Evolutionary conservation across 2,888 invertebrate species (phyloP), one percentile per base, ranked within the genome.

Genomic region (Trimorus sp.): DNA sequence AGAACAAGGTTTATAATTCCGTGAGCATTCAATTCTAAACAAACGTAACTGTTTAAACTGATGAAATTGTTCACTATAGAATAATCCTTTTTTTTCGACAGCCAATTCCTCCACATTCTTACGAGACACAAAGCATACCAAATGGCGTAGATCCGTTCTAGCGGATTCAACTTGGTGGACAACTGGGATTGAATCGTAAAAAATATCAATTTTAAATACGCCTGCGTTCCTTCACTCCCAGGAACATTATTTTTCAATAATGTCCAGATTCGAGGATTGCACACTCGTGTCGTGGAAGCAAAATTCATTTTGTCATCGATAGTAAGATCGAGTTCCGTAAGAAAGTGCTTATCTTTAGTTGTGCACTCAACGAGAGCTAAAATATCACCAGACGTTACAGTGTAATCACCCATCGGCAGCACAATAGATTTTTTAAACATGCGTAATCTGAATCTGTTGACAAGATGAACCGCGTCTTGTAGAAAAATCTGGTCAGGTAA

Each of bases 291-390:
- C n/a, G 84, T 84, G 6, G 87, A 82, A 48, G 26, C 58, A 54
- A 84, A 87, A 71, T 87, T 88, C 86, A 88, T 86, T 80, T 85
- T 85, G 49, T 87, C 85, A 56, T 65, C 79, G 7, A 59, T 45
- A 37, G 77, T 79, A n/a, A 83, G 69, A 49, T 84, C 82, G 15
- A 53, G 1, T 11, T 53, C 16, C 7, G 53, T 16, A 7, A 53
- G 16, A 8, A 53, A 53, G 11, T 53, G 53, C 26, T 7, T 53
- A 11, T 53, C 15, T 53, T 53, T 53, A 16, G 16, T 53, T 11
- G 16, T 16, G n/a, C 9, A 53, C 53, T 3, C 15, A 26, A 45
- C 42, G 9, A 60, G 11, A 16, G 60, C 1, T 14, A 45, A 16
- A 15, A 86, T 83, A 75, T 87, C 84, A 38, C 74, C 79, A 12